Base-by-base conservation (phyloP, 37 sponge, comb jelly and placozoan species). In the Oopsacas minuta region DNA sequence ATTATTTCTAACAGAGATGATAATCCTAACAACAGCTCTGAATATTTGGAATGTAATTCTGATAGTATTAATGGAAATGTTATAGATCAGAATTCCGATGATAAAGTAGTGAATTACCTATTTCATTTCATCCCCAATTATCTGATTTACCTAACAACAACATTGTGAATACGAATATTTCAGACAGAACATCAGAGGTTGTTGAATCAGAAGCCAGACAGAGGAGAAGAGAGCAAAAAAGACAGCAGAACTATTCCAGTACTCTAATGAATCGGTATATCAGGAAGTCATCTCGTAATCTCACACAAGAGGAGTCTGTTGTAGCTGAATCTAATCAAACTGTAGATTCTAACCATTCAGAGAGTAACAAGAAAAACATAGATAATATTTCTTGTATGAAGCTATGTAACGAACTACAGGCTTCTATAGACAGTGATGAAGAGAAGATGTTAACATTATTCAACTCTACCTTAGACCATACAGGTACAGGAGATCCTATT, bases 161-260 rank as follows among this genome's bases (percentile, higher is more conserved):
- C 49, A 8, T 17, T 15, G 15, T 42, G 8, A 8, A 8, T 17
- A 15, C 8, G 49, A 42, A 15, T 42, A 42, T 42, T 17, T 8
- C 15, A 17, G 49, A 34, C 28, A n/a, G n/a, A n/a, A n/a, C n/a
- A n/a, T 3, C 17, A 3, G 75, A 61, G 30, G 75, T 61, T 10
- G 75, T n/a, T 5, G 75, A 61, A 10, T 61, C 75, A 61, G 75
- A 61, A 61, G 75, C 75, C 1, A 61, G 75, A 61, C 75, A 61
- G 30, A 25, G 75, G 3, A 10, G 75, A n/a, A 61, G 75, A 61
- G 75, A 61, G 75, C 75, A 61, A 34, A 61, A 61, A n/a, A 3
- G 75, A 12, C 75, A 61, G 22, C 75, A 61, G 75, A 61, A 61
- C 75, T 61, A 61, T 61, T 61, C 75, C 30, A 61, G 17, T 3